Conservation (phyloP, 2,888 invertebrate species). For the Cordilura impudica region DNA sequence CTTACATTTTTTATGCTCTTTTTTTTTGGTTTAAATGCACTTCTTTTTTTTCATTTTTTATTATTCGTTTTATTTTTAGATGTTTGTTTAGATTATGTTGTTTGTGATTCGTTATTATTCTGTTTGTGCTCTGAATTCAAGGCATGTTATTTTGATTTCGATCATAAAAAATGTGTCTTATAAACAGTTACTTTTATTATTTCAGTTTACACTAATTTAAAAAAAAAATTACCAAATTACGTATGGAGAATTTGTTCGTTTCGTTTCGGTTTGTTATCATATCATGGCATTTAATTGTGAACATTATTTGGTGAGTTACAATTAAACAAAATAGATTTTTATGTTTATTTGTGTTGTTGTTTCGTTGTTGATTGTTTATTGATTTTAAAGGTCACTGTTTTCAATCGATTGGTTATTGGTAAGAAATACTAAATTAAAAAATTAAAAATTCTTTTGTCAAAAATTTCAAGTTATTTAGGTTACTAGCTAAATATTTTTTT, state of each 20-base stretch:
- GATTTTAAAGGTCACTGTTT: background rate
- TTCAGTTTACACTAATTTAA: conserved; percentile 34
- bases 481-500: too few species aligned
- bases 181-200: conserved; percentile 19
- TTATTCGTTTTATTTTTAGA: too few species aligned
- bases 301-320: background rate
- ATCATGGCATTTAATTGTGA: background rate
- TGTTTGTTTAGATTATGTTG: background rate
- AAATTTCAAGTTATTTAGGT: too few species aligned
- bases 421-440: background rate
- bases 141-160: conserved; percentile 28
- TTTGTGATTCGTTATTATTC: conserved; percentile 30
- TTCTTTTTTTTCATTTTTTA: background rate
- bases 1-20: background rate
- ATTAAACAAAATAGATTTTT: background rate
- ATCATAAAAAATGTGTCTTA: conserved; percentile 27
- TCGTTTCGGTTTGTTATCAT: background rate
- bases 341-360: too few species aligned
- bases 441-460: background rate
- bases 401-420: background rate
- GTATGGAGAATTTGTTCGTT: conserved; percentile 7
- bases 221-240: conserved; percentile 20
- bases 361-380: background rate
- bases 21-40: background rate
- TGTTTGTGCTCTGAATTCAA: conserved; percentile 39